Base-by-base conservation (phyloP, 92 coral and sea anemone species). In the Heliopora coerulea region DNA sequence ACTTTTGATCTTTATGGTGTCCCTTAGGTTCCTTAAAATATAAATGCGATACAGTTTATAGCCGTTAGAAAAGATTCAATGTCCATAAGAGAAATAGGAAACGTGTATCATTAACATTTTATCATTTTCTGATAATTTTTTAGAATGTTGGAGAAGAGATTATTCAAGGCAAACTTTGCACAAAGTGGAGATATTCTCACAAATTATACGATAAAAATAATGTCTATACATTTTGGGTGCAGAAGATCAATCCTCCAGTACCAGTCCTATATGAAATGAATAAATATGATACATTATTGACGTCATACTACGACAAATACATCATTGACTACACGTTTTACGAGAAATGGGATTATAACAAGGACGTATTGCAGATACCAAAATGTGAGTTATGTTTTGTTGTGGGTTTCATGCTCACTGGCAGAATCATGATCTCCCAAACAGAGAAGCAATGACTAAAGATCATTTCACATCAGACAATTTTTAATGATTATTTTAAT, bases 191-290 rank as follows among this genome's bases (percentile, higher is more conserved):
- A 44, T 95, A 88, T 17, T 66, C 42, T 12, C 72, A 79, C 27
- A 79, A 72, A 35, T 68, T 82, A 26, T 81, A 30, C 58, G 87
- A 84, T 61, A 91, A 89, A 64, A 86, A 80, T 26, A 91, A 91
- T 57, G 74, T 91, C 0, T 91, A 91, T 73, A 91, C 91, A 31
- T 78, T 87, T 41, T 92, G 84, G 74, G 86, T 89, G 23, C 84
- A 88, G 3, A 89, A 89, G 65, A 88, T 62, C 19, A 73, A 83
- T 56, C 97, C 96, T 3, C 86, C 91, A 76, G 74, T 49, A 29
- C 97, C 97, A 0, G 84, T 92, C 58, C 92, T 92, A 32, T 92
- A 89, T 60, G 83, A 89, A 41, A 79, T 92, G 96, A 84, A 85
- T 48, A 96, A 96, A 29, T 88, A 88, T 49, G 97, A 92, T 62